These are phyloP conservation scores for Eubasilissa splendida DNA, from an alignment of 2,888 invertebrate genomes.

Conservation along the genomic window DNA sequence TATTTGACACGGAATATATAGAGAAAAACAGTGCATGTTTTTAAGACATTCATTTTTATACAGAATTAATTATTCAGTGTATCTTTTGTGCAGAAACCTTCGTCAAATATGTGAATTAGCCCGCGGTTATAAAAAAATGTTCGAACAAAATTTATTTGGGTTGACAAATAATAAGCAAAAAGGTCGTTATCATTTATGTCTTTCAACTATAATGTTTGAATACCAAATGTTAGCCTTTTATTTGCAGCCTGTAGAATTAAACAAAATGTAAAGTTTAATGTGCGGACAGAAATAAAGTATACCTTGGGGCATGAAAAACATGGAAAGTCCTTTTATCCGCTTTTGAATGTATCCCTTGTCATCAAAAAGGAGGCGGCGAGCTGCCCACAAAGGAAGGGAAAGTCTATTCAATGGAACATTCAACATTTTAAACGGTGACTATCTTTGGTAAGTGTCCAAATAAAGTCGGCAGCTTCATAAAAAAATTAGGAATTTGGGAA, in stretches of 20 bases:
- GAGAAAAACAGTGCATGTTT: no score
- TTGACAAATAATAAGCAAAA: no score
- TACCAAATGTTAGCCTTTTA: conserved; percentile 18
- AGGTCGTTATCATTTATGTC: no score
- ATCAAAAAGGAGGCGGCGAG: not conserved
- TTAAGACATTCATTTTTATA: no score
- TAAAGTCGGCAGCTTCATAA: not conserved
- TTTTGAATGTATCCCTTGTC: conserved; percentile 34
- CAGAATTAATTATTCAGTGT: no score
- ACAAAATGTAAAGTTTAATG: not conserved
- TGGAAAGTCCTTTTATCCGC: conserved; percentile 30
- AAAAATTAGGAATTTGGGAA: conserved; percentile 15
- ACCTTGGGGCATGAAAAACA: conserved; percentile 40
- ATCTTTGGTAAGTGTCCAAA: not conserved
- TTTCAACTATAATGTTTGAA: not conserved
- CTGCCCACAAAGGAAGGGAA: not conserved
- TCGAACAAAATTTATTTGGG: no score
- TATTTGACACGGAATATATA: no score
- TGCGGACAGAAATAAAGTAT: conserved; percentile 6
- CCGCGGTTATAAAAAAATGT: no score
- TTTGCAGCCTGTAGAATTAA: no score
- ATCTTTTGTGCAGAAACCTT: no score
- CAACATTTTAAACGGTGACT: not conserved
- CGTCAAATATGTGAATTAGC: no score
- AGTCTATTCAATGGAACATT: not conserved